A percentile compares a stretch with the other conserved stretches of the same genome.
phyloP scores from a whole-genome alignment of 2,113 vertebrate genomes.

The Callospermophilus lateralis region DNA sequence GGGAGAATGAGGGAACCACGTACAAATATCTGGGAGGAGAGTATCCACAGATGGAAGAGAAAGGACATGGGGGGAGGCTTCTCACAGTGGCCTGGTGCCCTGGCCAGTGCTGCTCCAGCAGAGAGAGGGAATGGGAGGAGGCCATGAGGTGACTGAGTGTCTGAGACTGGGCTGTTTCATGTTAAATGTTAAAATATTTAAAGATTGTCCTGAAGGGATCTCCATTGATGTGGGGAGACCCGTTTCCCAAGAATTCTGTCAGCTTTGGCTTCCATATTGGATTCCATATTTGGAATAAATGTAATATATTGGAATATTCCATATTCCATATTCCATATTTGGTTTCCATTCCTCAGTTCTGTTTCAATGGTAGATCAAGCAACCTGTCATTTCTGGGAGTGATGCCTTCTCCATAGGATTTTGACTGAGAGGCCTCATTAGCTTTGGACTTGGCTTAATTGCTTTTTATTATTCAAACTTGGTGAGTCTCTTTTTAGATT shows the following conservation, averaged over 20 bases:
- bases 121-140: too few species aligned
- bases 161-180: background rate
- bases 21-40: background rate
- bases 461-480: background rate
- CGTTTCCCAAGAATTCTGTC: background rate
- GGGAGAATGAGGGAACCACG: background rate
- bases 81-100: background rate
- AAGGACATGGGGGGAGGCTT: background rate
- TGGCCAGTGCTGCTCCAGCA: background rate
- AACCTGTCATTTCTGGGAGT: background rate
- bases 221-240: background rate
- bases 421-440: background rate
- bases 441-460: background rate
- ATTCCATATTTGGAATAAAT: too few species aligned
- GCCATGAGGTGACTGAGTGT: background rate
- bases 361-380: background rate
- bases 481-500: constrained; percentile 2
- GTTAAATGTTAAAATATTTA: background rate
- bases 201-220: background rate
- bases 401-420: background rate
- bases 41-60: background rate
- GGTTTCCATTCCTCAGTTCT: too few species aligned
- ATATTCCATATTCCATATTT: too few species aligned
- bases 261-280: background rate
- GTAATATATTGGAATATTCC: too few species aligned